These are phyloP conservation scores for Peromyscus leucopus DNA, from an alignment of 2,113 vertebrate species.

Conservation along the genomic window DNA sequence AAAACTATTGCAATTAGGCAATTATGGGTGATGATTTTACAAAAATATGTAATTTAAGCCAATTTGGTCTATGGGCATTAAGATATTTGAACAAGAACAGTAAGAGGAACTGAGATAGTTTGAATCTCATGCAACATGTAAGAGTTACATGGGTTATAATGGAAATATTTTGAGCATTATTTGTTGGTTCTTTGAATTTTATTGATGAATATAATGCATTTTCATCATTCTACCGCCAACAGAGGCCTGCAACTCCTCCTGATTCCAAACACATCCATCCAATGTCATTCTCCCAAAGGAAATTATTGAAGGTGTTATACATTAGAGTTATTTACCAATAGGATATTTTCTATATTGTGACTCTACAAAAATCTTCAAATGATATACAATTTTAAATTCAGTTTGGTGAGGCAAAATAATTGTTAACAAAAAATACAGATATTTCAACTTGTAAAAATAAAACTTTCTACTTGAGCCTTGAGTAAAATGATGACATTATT, in stretches of 20 bases:
- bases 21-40: constrained; percentile 2
- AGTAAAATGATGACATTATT: constrained; percentile 57
- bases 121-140: background rate
- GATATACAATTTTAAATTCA: constrained; percentile 56
- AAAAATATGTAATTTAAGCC: constrained; percentile 29
- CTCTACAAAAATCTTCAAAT: constrained; percentile 40
- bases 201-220: background rate
- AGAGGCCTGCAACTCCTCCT: background rate
- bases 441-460: constrained; percentile 57
- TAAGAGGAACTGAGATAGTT: background rate
- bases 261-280: too few relatives aligned
- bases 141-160: background rate
- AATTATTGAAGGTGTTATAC: constrained; percentile 12
- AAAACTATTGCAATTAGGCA: constrained; percentile 3
- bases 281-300: background rate
- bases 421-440: constrained; percentile 41
- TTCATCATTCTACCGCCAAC: background rate
- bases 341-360: background rate
- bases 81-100: background rate
- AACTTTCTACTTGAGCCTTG: constrained; percentile 43
- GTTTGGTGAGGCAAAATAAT: constrained; percentile 58
- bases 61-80: background rate
- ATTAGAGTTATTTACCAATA: constrained; percentile 44
- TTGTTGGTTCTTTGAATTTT: background rate
- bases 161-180: background rate